These are phyloP conservation scores for Prorops nasuta DNA, from an alignment of 1,140 invertebrate species.

Conservation along the genomic window DNA sequence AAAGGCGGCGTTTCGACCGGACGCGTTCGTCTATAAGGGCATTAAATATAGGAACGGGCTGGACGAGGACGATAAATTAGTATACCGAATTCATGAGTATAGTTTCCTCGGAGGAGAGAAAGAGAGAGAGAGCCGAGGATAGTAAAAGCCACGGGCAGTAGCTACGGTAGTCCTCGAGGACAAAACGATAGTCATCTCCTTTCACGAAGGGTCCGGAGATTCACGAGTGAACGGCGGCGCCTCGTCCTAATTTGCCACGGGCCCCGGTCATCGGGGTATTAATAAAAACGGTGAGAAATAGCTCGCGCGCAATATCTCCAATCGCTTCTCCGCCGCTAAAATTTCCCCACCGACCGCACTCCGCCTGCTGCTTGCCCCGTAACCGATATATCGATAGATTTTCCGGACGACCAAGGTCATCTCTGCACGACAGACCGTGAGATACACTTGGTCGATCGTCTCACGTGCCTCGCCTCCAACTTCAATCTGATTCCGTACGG, in stretches of 20 bases:
- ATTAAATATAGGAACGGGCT: too few relatives aligned
- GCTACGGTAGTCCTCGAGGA: conserved; percentile 33
- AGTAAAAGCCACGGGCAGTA: too few relatives aligned
- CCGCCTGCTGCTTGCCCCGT: too few relatives aligned
- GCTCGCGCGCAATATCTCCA: conserved; percentile 33
- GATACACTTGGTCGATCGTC: too few relatives aligned
- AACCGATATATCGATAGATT: too few relatives aligned
- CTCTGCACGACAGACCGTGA: too few relatives aligned
- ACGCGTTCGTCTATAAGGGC: too few relatives aligned
- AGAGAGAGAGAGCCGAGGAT: too few relatives aligned
- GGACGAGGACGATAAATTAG: conserved; percentile 27
- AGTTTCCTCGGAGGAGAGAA: conserved; percentile 28
- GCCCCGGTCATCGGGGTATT: conserved; percentile 36
- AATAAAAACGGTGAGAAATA: conserved; percentile 37
- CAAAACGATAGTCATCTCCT: conserved; percentile 35
- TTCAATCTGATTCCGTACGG: too few relatives aligned
- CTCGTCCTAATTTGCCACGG: conserved; percentile 31
- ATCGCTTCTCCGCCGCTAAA: conserved; percentile 22
- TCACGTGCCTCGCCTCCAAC: too few relatives aligned
- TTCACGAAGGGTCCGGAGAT: conserved; percentile 27
- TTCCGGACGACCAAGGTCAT: too few relatives aligned
- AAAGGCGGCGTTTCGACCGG: background rate
- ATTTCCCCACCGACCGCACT: too few relatives aligned
- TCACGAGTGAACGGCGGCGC: conserved; percentile 21
- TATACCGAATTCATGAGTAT: conserved; percentile 27